Evolutionary conservation across 1,140 invertebrate genomes (phyloP).

Genomic region (Macrotrachela quadricornifera): DNA sequence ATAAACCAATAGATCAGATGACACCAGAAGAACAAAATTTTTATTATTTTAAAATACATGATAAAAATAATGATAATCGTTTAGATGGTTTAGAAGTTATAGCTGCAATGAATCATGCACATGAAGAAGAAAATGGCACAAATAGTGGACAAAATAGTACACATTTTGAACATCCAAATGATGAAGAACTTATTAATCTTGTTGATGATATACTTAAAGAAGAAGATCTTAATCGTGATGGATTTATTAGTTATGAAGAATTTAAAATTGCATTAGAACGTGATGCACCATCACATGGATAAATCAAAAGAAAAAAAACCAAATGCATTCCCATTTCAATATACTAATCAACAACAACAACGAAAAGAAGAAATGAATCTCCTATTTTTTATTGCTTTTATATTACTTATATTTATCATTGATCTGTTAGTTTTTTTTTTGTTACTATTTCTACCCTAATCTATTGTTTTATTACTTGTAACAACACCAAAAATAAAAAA

Average conservation of each 20-base stretch:
- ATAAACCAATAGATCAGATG: slow-evolving; percentile 8
- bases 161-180: neutral
- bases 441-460: no score
- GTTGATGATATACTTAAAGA: slow-evolving; percentile 8
- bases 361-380: no score
- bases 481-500: no score
- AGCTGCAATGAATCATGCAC: slow-evolving; percentile 4
- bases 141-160: no score
- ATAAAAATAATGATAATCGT: slow-evolving; percentile 6
- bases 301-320: no score
- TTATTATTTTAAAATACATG: slow-evolving; percentile 10
- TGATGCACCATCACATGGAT: no score
- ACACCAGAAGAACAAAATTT: slow-evolving; percentile 8
- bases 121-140: neutral
- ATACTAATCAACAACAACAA: no score
- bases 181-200: slow-evolving; percentile 4
- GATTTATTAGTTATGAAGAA: slow-evolving; percentile 8
- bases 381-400: no score
- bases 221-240: slow-evolving; percentile 8
- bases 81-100: slow-evolving; percentile 6
- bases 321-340: no score
- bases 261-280: neutral
- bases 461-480: no score
- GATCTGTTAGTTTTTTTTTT: no score
- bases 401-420: no score